A percentile compares a stretch with the other conserved stretches of the same genome.
Evolutionary conservation across 2,113 vertebrate genomes (phyloP).

Genomic region (Spermophilus dauricus): DNA sequence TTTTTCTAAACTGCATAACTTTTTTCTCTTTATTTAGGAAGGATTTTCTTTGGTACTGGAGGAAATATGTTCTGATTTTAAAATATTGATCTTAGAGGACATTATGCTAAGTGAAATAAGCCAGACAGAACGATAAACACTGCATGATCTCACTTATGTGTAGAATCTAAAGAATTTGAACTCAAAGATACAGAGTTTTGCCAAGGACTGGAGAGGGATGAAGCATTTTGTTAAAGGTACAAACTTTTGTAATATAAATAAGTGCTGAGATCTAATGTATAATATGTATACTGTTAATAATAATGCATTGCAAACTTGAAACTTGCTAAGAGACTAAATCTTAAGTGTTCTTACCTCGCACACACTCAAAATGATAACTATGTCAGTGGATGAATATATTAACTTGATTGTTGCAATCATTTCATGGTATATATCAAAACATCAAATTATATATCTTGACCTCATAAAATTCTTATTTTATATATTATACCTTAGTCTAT

Average conservation of each 20-base stretch:
- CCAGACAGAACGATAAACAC: neutral
- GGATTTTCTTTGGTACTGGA: neutral
- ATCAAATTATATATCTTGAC: neutral
- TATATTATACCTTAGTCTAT: neutral
- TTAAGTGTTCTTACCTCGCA: neutral
- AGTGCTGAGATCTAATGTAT: neutral
- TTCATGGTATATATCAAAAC: neutral
- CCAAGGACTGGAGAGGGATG: neutral
- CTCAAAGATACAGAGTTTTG: neutral
- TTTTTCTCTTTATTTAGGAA: neutral
- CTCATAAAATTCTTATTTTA: neutral
- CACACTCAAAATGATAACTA: neutral
- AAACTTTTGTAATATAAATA: neutral
- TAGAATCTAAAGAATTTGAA: neutral
- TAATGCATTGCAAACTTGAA: neutral
- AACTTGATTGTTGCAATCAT: neutral
- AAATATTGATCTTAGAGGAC: neutral
- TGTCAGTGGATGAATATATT: neutral
- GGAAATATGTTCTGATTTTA: constrained; percentile 33
- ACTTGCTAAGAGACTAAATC: neutral
- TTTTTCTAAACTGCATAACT: neutral
- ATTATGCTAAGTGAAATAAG: constrained; percentile 1
- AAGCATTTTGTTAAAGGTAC: neutral
- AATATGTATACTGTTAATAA: no score
- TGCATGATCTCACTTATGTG: neutral